Conservation (phyloP, 2,797 vertebrate species). For the Rhabdomys pumilio region DNA sequence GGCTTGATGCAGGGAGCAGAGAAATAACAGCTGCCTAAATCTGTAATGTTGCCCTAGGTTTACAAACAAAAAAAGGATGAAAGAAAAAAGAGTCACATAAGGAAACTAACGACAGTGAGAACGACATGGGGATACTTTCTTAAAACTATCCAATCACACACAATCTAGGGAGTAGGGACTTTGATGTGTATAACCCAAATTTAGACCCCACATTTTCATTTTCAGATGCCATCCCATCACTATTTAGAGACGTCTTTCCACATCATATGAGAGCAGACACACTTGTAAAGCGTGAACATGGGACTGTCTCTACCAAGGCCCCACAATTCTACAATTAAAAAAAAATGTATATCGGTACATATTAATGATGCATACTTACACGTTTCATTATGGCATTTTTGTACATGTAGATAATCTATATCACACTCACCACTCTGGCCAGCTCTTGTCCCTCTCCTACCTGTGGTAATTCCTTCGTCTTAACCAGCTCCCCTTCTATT, state of each 20-base stretch:
- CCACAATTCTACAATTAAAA: neutral
- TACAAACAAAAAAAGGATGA: neutral
- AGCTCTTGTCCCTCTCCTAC: neutral
- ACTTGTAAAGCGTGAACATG: neutral
- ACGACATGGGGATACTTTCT: neutral
- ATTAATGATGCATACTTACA: neutral
- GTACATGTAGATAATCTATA: neutral
- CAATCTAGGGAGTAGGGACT: neutral
- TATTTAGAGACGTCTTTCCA: neutral
- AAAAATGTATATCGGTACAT: neutral
- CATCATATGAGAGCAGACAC: neutral
- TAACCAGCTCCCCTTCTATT: neutral
- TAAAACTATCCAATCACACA: neutral
- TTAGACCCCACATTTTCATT: conserved; percentile 3
- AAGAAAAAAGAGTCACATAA: neutral
- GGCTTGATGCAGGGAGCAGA: neutral
- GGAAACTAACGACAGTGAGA: neutral
- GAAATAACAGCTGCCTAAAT: neutral
- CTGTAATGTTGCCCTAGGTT: neutral
- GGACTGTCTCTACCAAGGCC: neutral
- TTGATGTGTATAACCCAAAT: conserved; percentile 1
- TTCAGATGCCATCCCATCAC: neutral
- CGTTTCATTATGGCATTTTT: neutral
- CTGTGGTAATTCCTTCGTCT: neutral
- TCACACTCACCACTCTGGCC: neutral